Evolutionary conservation across 2,888 invertebrate species (phyloP).

Genomic region (Apoda limacodes): DNA sequence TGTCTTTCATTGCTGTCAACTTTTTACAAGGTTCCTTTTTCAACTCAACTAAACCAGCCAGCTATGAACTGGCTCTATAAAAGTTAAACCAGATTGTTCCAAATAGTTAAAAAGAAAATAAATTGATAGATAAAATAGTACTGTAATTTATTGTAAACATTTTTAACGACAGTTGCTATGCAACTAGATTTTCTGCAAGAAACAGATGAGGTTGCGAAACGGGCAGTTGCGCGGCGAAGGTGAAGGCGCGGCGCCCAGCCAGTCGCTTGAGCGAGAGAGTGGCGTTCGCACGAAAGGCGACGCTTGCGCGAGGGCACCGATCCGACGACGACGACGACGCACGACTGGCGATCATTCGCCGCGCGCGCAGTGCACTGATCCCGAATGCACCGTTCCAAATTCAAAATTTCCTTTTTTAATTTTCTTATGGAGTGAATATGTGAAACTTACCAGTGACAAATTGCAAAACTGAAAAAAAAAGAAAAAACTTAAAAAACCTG

Average conservation of each 20-base stretch:
- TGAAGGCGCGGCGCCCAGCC: constrained; percentile 38
- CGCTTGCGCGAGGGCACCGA: constrained; percentile 25
- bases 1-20: too few species aligned
- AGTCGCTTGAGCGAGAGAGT: constrained; percentile 57
- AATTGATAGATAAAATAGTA: too few species aligned
- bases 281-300: constrained; percentile 38
- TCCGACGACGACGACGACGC: constrained; percentile 20
- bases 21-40: too few species aligned
- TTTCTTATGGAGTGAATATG: not conserved
- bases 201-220: constrained; percentile 57
- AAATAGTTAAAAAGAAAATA: too few species aligned
- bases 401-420: constrained; percentile 20
- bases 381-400: constrained; percentile 32
- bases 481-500: constrained; percentile 10
- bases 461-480: constrained; percentile 3
- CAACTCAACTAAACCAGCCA: too few species aligned
- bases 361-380: constrained; percentile 28
- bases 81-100: too few species aligned
- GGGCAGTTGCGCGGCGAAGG: constrained; percentile 48
- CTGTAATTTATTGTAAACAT: too few species aligned
- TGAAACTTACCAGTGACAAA: constrained; percentile 11
- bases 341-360: constrained; percentile 22
- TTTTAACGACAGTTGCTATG: constrained; percentile 57
- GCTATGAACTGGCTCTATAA: too few species aligned
- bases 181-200: constrained; percentile 60